Evolutionary conservation across 2,113 vertebrate species (phyloP), one percentile per base, ranked within the genome.

Genomic region (Chamaea fasciata): DNA sequence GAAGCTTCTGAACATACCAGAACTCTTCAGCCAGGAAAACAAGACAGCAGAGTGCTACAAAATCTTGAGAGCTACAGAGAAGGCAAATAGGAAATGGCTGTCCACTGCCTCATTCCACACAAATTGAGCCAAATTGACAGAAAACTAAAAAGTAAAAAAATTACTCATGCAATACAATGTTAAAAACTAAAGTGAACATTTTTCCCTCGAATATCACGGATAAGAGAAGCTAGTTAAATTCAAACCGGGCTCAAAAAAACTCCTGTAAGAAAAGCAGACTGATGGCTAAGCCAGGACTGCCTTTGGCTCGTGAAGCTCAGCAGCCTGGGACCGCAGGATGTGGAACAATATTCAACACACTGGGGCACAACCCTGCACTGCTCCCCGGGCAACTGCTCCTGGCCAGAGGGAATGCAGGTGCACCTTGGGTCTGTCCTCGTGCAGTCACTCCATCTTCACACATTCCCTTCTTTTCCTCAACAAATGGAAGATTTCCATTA

Each of bases 151-250:
- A 33, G 13, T 41, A 41, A 41, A 41, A 41, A 13, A 41, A 5
- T 12, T 41, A 41, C 41, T 41, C 13, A 41, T 15, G 20, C 23
- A 64, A 41, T 18, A 62, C 3, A 13, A 41, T 8, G 5, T 35
- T 56, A 63, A 60, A 83, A 83, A 78, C 17, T 24, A 47, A 78
- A 78, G 10, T 0, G 0, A 70, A n/a, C 17, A 27, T 68, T 67
- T n/a, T 21, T 7, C 27, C 9, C 27, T 69, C 0, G 0, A 20
- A 14, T 50, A 69, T 6, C 7, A 46, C 0, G 10, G 18, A 13
- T 23, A 65, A 24, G 9, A 56, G 18, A 68, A 87, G 52, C 33
- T 26, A 46, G 9, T 35, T 5, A 47, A 30, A 12, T n/a, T 79
- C 74, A 71, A 63, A 47, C 0, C 79, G 21, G 50, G 18, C 33